Conservation (phyloP, 2,113 vertebrate genomes). For the Haemorhous mexicanus region DNA sequence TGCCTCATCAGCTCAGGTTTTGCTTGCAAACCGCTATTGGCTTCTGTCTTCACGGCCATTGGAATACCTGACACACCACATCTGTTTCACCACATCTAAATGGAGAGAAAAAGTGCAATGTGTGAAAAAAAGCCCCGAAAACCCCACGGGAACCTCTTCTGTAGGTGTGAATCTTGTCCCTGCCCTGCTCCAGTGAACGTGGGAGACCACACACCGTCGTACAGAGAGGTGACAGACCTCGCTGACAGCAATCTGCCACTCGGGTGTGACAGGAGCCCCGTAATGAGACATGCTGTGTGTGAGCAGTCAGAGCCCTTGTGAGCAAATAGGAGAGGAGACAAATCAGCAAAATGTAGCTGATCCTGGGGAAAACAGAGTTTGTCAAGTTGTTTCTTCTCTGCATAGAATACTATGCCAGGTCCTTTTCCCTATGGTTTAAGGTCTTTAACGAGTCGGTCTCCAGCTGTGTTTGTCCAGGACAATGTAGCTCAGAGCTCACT, state of each 20-base stretch:
- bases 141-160: accelerated
- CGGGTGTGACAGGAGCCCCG: background rate
- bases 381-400: background rate
- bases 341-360: accelerated
- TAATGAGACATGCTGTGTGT: accelerated
- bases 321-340: background rate
- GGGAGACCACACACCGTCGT: background rate
- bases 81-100: background rate
- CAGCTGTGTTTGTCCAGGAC: background rate
- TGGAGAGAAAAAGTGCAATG: background rate
- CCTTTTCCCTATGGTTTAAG: background rate
- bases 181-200: background rate
- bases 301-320: background rate
- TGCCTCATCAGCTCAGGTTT: background rate
- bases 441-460: background rate
- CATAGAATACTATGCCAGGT: background rate
- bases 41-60: background rate
- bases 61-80: background rate
- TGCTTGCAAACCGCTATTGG: background rate
- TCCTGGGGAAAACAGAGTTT: background rate
- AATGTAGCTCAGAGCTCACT: background rate
- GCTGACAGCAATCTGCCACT: background rate
- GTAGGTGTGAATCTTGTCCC: background rate
- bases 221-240: background rate
- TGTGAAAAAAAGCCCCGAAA: background rate